Evolutionary conservation across 2,113 vertebrate genomes (phyloP), one percentile per base, ranked within the genome.

Genomic region (Hyperopisus bebe): DNA sequence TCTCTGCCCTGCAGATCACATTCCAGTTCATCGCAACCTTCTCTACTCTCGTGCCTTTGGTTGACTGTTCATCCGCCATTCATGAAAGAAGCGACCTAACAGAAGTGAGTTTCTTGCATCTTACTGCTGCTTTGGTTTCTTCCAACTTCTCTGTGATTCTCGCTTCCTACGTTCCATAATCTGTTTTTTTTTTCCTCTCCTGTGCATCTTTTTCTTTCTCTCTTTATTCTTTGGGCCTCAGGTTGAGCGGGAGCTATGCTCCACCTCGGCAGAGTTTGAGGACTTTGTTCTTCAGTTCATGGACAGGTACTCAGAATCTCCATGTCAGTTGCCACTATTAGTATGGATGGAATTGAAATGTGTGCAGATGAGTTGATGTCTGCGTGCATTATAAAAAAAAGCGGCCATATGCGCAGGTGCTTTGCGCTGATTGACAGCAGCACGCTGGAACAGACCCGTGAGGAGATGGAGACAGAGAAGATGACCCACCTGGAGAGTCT

Each of bases 21-120:
- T 99, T 99, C 97, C 98, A 99, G 91, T 99, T 99, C 94, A 99
- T 99, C 94, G 98, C 98, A 95, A 99, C 98, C 1, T 99, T 99
- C 97, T 97, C 98, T 93, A 98, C 98, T 94, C 96, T 99, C 94
- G 98, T 99, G 97, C 98, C 98, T 98, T 99, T 99, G 97, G 98
- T 99, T 92, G 98, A 99, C 93, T 99, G 98, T 92, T 99, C 98
- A 62, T 97, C 97, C 92, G 95, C 97, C 90, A 94, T 99, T 15
- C 98, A 98, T 93, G 98, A 99, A 94, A 96, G 96, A 94, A 96
- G 95, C 27, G 97, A 99, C 93, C 95, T 99, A 91, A 97, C 98
- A 86, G 97, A 98, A 96, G 98, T 99, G 96, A 95, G 93, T 92
- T 27, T 3, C 66, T 62, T 44, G 6, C 44, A 17, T 7, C 50